Evolutionary conservation across 2,113 vertebrate genomes (phyloP).

Genomic region (Aegypius monachus): DNA sequence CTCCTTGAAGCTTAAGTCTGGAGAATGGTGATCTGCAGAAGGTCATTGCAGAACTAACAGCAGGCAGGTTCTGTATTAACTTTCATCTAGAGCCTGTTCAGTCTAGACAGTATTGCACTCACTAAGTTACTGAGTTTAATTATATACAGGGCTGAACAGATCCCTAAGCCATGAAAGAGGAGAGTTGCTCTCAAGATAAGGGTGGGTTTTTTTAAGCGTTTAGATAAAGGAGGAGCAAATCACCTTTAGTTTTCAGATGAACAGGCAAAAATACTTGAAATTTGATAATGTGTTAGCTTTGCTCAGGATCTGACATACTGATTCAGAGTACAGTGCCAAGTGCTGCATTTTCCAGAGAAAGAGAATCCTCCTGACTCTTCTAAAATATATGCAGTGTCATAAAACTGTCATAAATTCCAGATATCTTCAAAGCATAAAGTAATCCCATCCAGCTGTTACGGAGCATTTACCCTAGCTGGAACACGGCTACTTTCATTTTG

Average conservation of each 20-base stretch:
- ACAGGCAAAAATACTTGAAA: background rate
- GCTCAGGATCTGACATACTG: background rate
- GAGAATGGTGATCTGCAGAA: background rate
- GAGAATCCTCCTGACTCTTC: conserved; percentile 7
- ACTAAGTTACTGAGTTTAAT: background rate
- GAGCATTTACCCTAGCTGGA: background rate
- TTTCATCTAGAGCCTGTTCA: background rate
- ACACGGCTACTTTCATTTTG: conserved; percentile 40
- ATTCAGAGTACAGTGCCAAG: background rate
- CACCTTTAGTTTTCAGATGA: background rate
- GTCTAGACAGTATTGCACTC: background rate
- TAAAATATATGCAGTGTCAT: conserved; percentile 41
- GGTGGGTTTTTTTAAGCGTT: background rate
- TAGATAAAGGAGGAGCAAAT: background rate
- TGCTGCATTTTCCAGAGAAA: background rate
- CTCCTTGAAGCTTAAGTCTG: background rate
- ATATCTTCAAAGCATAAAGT: conserved; percentile 39
- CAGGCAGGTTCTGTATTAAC: background rate
- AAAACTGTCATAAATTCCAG: conserved; percentile 42
- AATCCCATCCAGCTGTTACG: conserved; percentile 16
- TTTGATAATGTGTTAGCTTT: background rate
- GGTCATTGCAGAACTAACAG: background rate
- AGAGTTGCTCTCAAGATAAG: background rate
- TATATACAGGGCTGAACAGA: background rate
- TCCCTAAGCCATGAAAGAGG: background rate